Evolutionary conservation across 2,888 invertebrate species (phyloP).

Genomic region (Microplitis manilae): DNA sequence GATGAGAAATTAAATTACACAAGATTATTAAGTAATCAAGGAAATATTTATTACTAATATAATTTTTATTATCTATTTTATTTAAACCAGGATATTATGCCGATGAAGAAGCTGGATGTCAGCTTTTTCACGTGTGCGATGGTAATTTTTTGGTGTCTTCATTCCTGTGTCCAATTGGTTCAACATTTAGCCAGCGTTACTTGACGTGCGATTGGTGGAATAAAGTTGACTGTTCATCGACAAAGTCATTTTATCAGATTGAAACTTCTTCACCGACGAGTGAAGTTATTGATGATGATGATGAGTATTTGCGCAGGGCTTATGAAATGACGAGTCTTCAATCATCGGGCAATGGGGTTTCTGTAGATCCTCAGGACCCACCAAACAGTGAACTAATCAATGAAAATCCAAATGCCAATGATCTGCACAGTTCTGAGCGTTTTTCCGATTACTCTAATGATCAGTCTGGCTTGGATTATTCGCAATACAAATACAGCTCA

Average conservation of each 20-base stretch:
- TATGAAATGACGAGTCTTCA: conserved; percentile 76
- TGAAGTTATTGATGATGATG: conserved; percentile 68
- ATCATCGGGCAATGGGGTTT: conserved; percentile 60
- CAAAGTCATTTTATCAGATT: conserved; percentile 68
- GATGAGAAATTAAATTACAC: neutral
- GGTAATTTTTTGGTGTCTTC: conserved; percentile 74
- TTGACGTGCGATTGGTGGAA: conserved; percentile 82
- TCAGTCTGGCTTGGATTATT: conserved; percentile 38
- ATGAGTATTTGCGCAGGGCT: conserved; percentile 75
- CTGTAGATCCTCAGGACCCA: conserved; percentile 36
- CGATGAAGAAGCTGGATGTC: conserved; percentile 78
- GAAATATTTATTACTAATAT: neutral
- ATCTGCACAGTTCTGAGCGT: conserved; percentile 55
- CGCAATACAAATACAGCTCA: conserved; percentile 47
- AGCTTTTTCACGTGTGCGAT: conserved; percentile 79
- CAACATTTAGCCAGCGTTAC: conserved; percentile 79
- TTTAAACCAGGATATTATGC: conserved; percentile 77
- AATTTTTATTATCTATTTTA: neutral
- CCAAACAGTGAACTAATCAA: conserved; percentile 40
- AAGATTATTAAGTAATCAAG: neutral
- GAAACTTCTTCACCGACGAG: conserved; percentile 39
- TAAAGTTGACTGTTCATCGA: conserved; percentile 76
- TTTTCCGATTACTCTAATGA: conserved; percentile 52
- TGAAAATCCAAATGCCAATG: conserved; percentile 52
- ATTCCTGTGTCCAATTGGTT: conserved; percentile 80